Base-by-base conservation (phyloP, 30 jellyfish, hydroid and myxozoan species). In the Aurelia coerulea region DNA sequence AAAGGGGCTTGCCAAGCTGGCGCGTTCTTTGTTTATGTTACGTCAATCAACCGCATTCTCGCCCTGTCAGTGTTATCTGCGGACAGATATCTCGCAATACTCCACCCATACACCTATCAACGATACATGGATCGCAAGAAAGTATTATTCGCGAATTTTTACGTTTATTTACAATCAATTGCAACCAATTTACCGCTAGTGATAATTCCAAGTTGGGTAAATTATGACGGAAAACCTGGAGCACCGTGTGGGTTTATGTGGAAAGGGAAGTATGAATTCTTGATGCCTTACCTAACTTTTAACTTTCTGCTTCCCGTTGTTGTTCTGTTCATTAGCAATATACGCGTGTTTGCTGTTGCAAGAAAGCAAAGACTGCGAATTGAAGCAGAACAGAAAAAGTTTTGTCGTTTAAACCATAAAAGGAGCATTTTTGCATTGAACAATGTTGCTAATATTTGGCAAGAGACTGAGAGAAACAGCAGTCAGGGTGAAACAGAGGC, bases 221-320 rank as follows among this genome's bases (percentile, higher is more conserved):
- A 73, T 34, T 83, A 83, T 58, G 92, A 83, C 62, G 92, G 92
- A 19, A 73, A 17, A 49, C 92, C 86, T 4, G 92, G 92, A 3
- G 78, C 92, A 4, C 86, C 92, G 18, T 83, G 92, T 60, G 92
- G 92, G 14, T 72, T 83, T 18, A n/a, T 52, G 23, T 83, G 92
- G 92, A 64, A 83, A 42, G 86, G 86, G 62, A 83, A 83, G 59
- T 56, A 60, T 9, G 79, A 50, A 6, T 83, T 39, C 51, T 33
- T 83, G 63, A 63, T 62, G 18, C 78, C 80, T 2, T 83, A 69
- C 15, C 17, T 66, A 2, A 19, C 73, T 9, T 63, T 83, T 4
- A 83, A 83, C 53, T 83, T 83, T 50, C 60, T 76, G 17, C 39
- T 83, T 8, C 92, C 92, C 31, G 42, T 70, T 9, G 51, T 71